These are phyloP conservation scores for Bradynema listronoti DNA, from an alignment of 1,140 invertebrate genomes.

Conservation along the genomic window DNA sequence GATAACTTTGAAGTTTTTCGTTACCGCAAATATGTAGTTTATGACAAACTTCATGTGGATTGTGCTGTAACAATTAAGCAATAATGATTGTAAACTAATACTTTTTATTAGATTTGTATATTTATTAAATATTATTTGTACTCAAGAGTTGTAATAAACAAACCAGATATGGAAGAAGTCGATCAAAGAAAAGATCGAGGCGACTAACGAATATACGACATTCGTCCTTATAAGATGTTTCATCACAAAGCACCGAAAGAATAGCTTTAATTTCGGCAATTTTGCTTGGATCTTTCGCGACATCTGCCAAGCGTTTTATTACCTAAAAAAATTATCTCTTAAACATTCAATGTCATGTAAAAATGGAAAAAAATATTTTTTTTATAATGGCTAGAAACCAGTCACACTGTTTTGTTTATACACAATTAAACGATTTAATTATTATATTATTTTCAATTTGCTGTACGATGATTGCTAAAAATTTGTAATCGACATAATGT, in stretches of 20 bases:
- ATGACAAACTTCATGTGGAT: conserved; percentile 44
- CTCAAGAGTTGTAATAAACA: neutral
- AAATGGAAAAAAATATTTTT: conserved; percentile 6
- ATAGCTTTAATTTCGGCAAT: conserved; percentile 48
- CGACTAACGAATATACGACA: conserved; percentile 51
- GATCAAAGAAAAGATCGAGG: conserved; percentile 47
- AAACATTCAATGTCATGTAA: neutral
- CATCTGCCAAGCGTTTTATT: conserved; percentile 47
- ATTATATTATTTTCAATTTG: neutral
- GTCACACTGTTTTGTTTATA: no score
- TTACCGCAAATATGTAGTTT: conserved; percentile 50
- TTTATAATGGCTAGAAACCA: neutral
- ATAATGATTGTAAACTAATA: neutral
- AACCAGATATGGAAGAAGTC: conserved; percentile 51
- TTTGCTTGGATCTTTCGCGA: conserved; percentile 49
- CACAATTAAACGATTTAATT: no score
- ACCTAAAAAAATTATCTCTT: conserved; percentile 17
- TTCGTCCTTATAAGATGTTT: conserved; percentile 51
- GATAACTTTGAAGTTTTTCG: conserved; percentile 50
- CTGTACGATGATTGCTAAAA: neutral
- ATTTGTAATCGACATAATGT: neutral
- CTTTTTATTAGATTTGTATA: neutral
- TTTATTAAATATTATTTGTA: neutral
- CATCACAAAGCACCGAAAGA: conserved; percentile 44
- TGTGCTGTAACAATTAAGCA: conserved; percentile 25